Percentiles rank a stretch among this genome's conserved stretches.
Conservation (phyloP, 2,113 vertebrate species). For the Tragelaphus buxtoni region DNA sequence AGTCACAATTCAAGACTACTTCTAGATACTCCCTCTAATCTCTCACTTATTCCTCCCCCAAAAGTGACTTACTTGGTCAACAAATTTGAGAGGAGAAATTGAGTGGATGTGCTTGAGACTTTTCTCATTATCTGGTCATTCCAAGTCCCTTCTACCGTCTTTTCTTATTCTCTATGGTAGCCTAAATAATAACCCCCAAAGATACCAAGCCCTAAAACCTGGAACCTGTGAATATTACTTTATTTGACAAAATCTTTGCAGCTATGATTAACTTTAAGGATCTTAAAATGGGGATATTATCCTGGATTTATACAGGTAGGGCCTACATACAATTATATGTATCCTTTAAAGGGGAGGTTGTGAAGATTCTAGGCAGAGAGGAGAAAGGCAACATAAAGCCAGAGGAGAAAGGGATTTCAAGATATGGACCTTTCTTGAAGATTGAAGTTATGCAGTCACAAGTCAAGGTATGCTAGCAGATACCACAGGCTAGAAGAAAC, state of each 20-base stretch:
- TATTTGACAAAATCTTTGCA: background rate
- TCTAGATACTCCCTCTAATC: background rate
- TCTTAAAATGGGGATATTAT: background rate
- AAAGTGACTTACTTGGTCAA: background rate
- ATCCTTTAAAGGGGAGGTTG: background rate
- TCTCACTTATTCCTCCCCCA: background rate
- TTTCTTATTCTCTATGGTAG: background rate
- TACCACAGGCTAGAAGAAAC: background rate
- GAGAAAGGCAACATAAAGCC: background rate
- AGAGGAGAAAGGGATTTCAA: background rate
- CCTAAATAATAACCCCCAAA: background rate
- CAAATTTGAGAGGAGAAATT: background rate
- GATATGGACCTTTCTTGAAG: background rate
- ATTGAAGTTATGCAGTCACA: background rate
- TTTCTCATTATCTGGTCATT: background rate
- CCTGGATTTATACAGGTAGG: background rate
- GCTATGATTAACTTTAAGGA: background rate
- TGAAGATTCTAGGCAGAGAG: background rate
- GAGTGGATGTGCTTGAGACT: background rate
- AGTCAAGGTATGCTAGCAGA: background rate
- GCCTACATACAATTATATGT: background rate
- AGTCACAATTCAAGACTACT: background rate
- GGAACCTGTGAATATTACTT: background rate
- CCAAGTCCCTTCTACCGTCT: background rate
- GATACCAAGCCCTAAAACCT: background rate